Evolutionary conservation across 2,888 invertebrate genomes (phyloP).

Genomic region (Bembecia ichneumoniformis): DNA sequence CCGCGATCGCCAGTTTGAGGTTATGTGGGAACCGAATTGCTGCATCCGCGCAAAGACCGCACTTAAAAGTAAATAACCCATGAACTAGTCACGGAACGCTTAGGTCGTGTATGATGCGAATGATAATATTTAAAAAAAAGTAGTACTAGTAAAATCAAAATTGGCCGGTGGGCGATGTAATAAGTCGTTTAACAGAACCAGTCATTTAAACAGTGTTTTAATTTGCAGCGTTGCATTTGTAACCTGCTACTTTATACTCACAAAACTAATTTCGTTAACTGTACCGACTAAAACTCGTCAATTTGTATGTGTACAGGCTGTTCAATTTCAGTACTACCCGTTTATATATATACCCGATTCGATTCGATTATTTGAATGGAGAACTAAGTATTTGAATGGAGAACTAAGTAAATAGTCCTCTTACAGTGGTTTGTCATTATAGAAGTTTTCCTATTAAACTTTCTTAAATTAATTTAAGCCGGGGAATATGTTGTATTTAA

Average conservation of each 20-base stretch:
- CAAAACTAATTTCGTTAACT: conserved; percentile 30
- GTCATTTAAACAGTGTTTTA: conserved; percentile 28
- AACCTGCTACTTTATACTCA: conserved; percentile 13
- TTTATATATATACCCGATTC: too few species aligned
- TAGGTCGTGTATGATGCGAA: conserved; percentile 39
- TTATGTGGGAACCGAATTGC: conserved; percentile 58
- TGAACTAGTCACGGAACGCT: conserved; percentile 39
- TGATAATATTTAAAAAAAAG: conserved; percentile 32
- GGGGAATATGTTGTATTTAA: too few species aligned
- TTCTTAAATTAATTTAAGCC: too few species aligned
- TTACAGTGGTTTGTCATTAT: too few species aligned
- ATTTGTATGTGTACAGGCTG: conserved; percentile 25
- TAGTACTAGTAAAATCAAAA: conserved; percentile 3
- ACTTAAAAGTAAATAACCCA: conserved; percentile 37
- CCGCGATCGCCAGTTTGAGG: conserved; percentile 35
- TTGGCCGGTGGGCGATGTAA: conserved; percentile 15
- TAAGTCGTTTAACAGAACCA: conserved; percentile 24
- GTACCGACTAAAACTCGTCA: conserved; percentile 23
- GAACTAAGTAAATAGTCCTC: too few species aligned
- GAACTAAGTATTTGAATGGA: too few species aligned
- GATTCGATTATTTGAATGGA: too few species aligned
- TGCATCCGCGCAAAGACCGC: conserved; percentile 41
- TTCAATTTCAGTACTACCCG: too few species aligned
- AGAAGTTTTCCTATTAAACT: too few species aligned
- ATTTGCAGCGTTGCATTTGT: conserved; percentile 22